Percentiles rank a stretch among this genome's conserved stretches.
phyloP scores from a whole-genome alignment of 1,140 invertebrate species.

The Trypoxylus dichotomus region DNA sequence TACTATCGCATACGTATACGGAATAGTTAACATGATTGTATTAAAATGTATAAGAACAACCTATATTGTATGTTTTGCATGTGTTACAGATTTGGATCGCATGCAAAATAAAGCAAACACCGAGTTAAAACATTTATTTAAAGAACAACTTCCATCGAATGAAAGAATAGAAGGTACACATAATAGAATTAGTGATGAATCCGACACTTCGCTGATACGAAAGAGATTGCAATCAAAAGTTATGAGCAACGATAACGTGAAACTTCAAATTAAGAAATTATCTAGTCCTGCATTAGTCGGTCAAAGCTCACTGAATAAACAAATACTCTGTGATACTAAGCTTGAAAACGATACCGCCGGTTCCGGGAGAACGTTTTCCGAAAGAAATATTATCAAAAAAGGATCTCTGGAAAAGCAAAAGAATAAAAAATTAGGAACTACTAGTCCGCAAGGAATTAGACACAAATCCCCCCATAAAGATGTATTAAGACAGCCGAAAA shows the following conservation, averaged over 20 bases:
- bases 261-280: slow-evolving; percentile 37
- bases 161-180: background rate
- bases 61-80: background rate
- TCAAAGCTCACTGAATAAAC: slow-evolving; percentile 31
- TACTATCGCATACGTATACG: too few relatives aligned
- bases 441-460: slow-evolving; percentile 7
- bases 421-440: slow-evolving; percentile 28
- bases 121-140: background rate
- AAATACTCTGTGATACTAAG: slow-evolving; percentile 15
- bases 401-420: slow-evolving; percentile 22
- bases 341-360: background rate
- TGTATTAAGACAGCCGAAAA: slow-evolving; percentile 50
- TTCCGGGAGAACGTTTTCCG: background rate
- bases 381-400: slow-evolving; percentile 11
- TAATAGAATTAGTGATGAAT: background rate
- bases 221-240: background rate
- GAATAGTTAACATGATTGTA: background rate
- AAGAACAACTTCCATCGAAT: background rate
- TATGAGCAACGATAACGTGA: background rate
- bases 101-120: background rate
- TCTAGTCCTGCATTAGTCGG: slow-evolving; percentile 48
- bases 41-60: background rate
- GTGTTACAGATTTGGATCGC: background rate
- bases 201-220: background rate
- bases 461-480: slow-evolving; percentile 31